phyloP scores from a whole-genome alignment of 2,113 vertebrate species.

The Campylomormyrus tamandua region DNA sequence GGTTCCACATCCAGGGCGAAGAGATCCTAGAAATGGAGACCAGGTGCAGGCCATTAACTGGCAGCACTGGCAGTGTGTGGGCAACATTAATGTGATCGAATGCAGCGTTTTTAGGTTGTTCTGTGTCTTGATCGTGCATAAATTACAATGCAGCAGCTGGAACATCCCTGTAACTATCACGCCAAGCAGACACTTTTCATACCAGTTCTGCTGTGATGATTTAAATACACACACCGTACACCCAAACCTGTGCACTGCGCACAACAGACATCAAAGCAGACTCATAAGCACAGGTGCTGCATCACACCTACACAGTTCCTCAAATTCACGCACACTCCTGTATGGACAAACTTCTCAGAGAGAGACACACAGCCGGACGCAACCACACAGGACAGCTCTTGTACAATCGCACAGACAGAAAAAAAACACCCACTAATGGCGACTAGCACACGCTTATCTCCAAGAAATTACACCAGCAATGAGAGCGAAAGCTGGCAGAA shows the following conservation, averaged over 20 bases:
- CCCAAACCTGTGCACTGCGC: not conserved
- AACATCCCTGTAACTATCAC: not conserved
- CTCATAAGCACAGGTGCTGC: not conserved
- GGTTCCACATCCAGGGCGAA: slow-evolving; percentile 95
- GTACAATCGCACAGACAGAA: not conserved
- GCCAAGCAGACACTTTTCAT: not conserved
- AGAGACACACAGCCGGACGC: not conserved
- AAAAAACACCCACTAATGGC: not conserved
- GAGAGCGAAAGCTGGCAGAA: slow-evolving; percentile 42
- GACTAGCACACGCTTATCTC: not conserved
- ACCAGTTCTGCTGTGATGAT: not conserved
- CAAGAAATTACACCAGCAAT: slow-evolving; percentile 19
- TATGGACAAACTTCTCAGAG: not conserved
- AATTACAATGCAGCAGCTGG: not conserved
- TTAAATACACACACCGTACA: not conserved
- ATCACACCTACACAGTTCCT: not conserved
- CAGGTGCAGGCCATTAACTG: not conserved
- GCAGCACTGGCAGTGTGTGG: not conserved
- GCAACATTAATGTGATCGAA: not conserved
- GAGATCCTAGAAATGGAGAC: slow-evolving; percentile 70
- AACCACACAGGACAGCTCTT: not conserved
- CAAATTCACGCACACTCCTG: not conserved
- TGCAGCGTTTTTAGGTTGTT: not conserved
- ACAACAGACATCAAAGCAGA: not conserved
- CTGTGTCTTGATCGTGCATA: not conserved